Evolutionary conservation across 2,113 vertebrate genomes (phyloP).

Genomic region (Anthoscopus minutus): DNA sequence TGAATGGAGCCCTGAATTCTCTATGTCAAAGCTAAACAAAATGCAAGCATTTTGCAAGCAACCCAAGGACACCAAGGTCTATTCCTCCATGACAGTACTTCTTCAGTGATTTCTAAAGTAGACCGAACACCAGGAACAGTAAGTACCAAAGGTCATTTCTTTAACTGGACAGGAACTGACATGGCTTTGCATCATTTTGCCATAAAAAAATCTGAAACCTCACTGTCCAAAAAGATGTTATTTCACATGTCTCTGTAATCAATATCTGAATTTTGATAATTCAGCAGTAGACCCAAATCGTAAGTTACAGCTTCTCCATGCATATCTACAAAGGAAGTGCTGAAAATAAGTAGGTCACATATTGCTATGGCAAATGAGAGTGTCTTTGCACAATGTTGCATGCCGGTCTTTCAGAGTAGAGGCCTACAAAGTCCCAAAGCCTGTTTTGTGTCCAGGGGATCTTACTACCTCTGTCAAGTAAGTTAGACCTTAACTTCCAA

Average conservation of each 20-base stretch:
- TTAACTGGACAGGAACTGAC: neutral
- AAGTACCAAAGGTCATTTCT: neutral
- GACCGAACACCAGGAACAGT: neutral
- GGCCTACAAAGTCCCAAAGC: neutral
- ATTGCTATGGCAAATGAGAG: neutral
- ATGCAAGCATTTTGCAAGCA: neutral
- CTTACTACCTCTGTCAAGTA: neutral
- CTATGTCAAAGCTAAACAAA: neutral
- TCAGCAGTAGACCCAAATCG: neutral
- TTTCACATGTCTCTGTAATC: neutral
- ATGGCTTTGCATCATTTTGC: neutral
- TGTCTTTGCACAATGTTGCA: neutral
- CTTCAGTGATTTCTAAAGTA: neutral
- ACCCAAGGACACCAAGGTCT: neutral
- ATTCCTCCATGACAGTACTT: neutral
- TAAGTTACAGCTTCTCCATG: neutral
- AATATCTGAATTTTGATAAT: neutral
- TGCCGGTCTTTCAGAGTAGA: neutral
- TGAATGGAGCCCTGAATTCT: neutral
- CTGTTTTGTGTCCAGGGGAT: too few species aligned
- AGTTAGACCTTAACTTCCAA: neutral
- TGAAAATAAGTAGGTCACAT: neutral
- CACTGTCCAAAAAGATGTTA: neutral
- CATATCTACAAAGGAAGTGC: neutral
- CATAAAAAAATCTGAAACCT: neutral